phyloP scores from a whole-genome alignment of 2,888 invertebrate species.

The Arctia plantaginis region DNA sequence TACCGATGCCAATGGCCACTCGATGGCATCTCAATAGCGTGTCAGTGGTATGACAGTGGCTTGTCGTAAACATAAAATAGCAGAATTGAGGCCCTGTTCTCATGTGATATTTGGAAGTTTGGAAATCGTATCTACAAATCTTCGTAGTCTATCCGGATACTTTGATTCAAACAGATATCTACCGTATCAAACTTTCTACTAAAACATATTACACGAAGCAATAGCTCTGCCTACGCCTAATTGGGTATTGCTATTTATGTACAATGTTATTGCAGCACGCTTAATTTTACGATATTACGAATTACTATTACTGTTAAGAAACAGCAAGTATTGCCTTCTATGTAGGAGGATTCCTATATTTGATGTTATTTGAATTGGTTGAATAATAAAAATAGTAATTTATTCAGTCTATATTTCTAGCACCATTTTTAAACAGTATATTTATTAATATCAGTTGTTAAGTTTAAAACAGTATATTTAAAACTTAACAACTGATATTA shows the following conservation, averaged over 20 bases:
- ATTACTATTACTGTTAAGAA: background rate
- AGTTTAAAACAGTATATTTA: too few species aligned
- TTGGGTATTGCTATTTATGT: background rate
- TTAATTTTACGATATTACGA: background rate
- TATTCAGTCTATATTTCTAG: too few species aligned
- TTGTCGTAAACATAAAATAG: too few species aligned
- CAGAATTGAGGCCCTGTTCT: too few species aligned
- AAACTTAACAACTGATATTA: background rate
- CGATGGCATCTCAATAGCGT: too few species aligned
- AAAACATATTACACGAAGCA: background rate
- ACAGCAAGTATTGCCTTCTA: background rate
- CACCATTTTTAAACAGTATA: too few species aligned
- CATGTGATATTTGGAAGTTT: background rate
- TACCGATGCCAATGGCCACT: too few species aligned
- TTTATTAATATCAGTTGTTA: too few species aligned
- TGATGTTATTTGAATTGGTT: background rate
- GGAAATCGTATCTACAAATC: background rate
- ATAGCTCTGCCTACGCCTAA: background rate
- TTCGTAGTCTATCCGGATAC: background rate
- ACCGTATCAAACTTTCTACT: background rate
- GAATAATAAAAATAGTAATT: background rate
- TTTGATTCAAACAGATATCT: background rate
- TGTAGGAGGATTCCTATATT: background rate
- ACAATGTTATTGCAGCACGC: background rate
- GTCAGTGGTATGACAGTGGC: too few species aligned